Conservation (phyloP, 2,113 vertebrate species). For the Clarias macrocephalus region DNA sequence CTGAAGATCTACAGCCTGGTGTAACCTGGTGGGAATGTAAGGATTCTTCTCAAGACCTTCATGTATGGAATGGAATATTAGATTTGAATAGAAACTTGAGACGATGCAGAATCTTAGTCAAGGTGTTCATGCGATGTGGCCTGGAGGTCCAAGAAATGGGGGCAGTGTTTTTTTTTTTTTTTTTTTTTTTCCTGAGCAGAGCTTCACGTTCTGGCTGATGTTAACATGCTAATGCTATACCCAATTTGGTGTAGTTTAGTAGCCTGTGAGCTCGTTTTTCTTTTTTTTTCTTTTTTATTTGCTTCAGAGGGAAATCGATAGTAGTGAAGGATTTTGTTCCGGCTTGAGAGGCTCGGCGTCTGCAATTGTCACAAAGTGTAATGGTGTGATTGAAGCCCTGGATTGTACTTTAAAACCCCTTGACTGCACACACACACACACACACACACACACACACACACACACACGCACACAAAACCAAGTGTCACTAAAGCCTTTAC, state of each 20-base stretch:
- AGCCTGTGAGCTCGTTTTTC: background rate
- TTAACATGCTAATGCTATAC: background rate
- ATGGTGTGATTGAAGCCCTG: conserved; percentile 3
- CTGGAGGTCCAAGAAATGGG: background rate
- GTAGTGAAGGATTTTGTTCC: background rate
- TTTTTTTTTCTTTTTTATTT: background rate
- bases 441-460: conserved; percentile 28
- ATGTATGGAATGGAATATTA: background rate
- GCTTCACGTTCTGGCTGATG: background rate
- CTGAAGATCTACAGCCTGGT: background rate
- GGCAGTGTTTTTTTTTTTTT: background rate
- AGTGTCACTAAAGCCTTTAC: background rate
- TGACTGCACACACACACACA: conserved; percentile 22
- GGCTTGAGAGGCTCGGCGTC: background rate
- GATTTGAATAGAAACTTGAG: background rate
- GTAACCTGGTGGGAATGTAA: background rate
- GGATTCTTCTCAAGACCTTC: background rate
- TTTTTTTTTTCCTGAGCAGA: background rate
- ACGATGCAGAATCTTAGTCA: background rate
- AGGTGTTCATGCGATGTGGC: background rate
- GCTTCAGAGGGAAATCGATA: conserved; percentile 16
- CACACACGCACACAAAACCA: background rate
- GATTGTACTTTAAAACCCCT: conserved; percentile 26
- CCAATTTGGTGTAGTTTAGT: background rate
- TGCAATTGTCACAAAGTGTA: conserved; percentile 22